Conservation (phyloP, 1,140 invertebrate species). For the Drosophila sp. region DNA sequence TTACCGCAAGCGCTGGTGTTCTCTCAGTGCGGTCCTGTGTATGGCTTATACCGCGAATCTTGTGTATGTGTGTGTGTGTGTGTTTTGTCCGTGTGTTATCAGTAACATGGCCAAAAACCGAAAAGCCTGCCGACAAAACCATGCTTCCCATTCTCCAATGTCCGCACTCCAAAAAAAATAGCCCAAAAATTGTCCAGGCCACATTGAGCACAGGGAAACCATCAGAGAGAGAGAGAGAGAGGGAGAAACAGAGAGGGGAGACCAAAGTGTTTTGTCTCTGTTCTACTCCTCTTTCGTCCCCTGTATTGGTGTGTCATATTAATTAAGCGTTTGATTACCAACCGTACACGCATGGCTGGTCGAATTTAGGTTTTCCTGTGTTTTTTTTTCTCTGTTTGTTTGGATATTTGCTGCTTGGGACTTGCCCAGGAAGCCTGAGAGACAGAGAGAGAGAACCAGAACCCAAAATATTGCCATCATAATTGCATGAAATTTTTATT, state of each 20-base stretch:
- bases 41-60: neutral
- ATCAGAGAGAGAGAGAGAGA: constrained; percentile 17
- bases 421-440: neutral
- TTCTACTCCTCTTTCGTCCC: constrained; percentile 2
- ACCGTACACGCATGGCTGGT: constrained; percentile 18
- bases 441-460: neutral
- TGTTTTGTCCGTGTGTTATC: constrained; percentile 52
- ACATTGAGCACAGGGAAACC: constrained; percentile 29
- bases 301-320: constrained; percentile 25
- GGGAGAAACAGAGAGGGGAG: neutral
- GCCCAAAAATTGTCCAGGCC: constrained; percentile 32
- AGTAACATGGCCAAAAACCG: constrained; percentile 63
- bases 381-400: neutral
- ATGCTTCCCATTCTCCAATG: constrained; percentile 31
- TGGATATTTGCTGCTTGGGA: constrained; percentile 24
- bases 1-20: constrained; percentile 64
- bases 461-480: neutral
- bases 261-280: constrained; percentile 15
- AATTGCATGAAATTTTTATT: constrained; percentile 23
- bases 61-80: constrained; percentile 17
- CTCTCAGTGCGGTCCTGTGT: constrained; percentile 22
- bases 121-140: constrained; percentile 57
- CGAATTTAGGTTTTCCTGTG: constrained; percentile 3
- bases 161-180: constrained; percentile 4
- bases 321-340: constrained; percentile 31